Conservation (phyloP, 2,797 vertebrate species). For the Myotis findleyi region DNA sequence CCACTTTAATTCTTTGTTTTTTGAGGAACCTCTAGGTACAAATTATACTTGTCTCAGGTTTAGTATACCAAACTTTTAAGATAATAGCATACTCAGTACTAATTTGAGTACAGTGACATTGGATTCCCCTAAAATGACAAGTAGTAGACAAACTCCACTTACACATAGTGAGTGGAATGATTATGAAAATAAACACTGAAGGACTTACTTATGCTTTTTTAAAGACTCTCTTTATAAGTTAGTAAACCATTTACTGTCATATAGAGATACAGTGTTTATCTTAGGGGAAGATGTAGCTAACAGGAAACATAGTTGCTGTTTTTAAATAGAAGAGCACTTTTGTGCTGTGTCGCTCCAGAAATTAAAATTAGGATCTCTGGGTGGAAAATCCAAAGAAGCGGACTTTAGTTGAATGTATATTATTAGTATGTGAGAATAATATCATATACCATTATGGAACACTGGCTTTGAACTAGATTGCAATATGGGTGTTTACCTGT, state of each 20-base stretch:
- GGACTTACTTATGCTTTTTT: neutral
- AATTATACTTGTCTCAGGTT: constrained; percentile 8
- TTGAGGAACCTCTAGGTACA: neutral
- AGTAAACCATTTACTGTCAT: neutral
- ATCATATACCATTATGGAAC: neutral
- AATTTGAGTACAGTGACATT: neutral
- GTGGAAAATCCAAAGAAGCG: neutral
- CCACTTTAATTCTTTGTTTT: neutral
- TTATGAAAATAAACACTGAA: constrained; percentile 25
- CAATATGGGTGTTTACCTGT: neutral
- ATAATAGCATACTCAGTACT: neutral
- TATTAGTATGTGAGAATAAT: neutral
- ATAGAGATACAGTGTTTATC: constrained; percentile 9
- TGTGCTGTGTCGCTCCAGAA: neutral
- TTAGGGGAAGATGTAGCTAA: neutral
- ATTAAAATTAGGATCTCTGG: neutral
- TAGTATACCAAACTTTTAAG: constrained; percentile 1
- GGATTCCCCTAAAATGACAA: neutral
- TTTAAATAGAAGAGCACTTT: constrained; percentile 23
- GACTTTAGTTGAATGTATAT: neutral
- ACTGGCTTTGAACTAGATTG: neutral
- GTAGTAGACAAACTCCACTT: neutral
- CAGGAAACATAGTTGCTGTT: neutral
- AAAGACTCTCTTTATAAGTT: constrained; percentile 46
- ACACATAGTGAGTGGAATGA: neutral